Conservation (phyloP, 92 coral and sea anemone genomes). For the Phenganax subtilis region DNA sequence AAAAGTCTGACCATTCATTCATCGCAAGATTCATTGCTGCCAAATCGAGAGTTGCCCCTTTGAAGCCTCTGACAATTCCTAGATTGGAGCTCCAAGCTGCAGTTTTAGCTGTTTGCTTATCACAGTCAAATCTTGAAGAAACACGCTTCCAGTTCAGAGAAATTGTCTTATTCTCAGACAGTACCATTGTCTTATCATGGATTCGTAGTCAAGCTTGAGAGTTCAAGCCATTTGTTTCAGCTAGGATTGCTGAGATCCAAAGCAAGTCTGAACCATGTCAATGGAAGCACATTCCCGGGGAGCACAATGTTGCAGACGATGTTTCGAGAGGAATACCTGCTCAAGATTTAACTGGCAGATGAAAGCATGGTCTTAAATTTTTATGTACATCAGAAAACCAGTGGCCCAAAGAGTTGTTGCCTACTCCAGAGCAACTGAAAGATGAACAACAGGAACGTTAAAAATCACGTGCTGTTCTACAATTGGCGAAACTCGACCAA, state of each 20-base stretch:
- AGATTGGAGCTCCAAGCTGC: slow-evolving; percentile 28
- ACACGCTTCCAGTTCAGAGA: slow-evolving; percentile 9
- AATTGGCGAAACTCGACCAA: slow-evolving; percentile 1
- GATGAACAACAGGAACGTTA: slow-evolving; percentile 38
- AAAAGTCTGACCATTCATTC: neutral
- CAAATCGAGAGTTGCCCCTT: slow-evolving; percentile 23
- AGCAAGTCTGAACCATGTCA: no score
- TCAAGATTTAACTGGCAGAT: slow-evolving; percentile 40
- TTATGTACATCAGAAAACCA: no score
- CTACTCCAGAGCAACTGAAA: slow-evolving; percentile 34
- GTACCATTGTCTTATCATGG: neutral
- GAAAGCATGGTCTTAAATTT: slow-evolving; percentile 14
- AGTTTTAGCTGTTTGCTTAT: slow-evolving; percentile 3
- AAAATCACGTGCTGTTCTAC: slow-evolving; percentile 11
- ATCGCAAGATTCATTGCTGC: slow-evolving; percentile 26
- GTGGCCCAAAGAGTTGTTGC: neutral
- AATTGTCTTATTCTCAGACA: slow-evolving; percentile 15
- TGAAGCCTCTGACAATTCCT: slow-evolving; percentile 14
- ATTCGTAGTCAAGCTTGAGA: neutral
- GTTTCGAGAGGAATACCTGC: slow-evolving; percentile 46
- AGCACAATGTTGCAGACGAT: slow-evolving; percentile 41
- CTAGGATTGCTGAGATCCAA: slow-evolving; percentile 14
- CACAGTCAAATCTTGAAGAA: slow-evolving; percentile 8
- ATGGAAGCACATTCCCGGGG: no score
- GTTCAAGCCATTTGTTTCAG: slow-evolving; percentile 26